Evolutionary conservation across 1,140 invertebrate genomes (phyloP).

Genomic region (Proctacanthus coquilletti): DNA sequence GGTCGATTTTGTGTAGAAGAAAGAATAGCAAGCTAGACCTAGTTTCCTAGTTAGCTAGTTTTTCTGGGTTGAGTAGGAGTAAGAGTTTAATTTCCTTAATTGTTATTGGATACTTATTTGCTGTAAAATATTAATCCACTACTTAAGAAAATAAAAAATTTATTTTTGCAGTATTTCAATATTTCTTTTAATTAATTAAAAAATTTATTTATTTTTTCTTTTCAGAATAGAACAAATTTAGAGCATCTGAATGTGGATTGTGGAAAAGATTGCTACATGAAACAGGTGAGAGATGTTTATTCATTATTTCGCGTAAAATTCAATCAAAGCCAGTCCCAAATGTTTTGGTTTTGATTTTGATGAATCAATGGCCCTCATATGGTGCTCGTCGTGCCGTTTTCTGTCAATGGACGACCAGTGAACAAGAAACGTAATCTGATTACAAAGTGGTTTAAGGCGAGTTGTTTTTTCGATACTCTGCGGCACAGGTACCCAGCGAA

Average conservation of each 20-base stretch:
- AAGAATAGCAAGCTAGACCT: no score
- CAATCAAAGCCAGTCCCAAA: not conserved
- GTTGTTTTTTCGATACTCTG: not conserved
- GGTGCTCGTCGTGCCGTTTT: not conserved
- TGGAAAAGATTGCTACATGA: not conserved
- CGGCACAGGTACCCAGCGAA: not conserved
- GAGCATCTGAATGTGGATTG: not conserved
- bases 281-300: not conserved
- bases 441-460: not conserved
- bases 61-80: no score
- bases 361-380: not conserved
- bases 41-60: no score
- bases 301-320: not conserved
- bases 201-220: no score
- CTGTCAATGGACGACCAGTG: not conserved
- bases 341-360: not conserved
- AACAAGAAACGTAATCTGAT: not conserved
- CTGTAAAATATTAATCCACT: no score
- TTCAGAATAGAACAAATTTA: not conserved
- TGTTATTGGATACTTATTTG: no score
- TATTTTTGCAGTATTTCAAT: no score
- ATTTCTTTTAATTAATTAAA: no score
- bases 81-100: no score
- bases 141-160: no score
- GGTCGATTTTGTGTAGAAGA: no score